phyloP scores from a whole-genome alignment of 2,888 invertebrate genomes.

The Drosophila trichaetosa region DNA sequence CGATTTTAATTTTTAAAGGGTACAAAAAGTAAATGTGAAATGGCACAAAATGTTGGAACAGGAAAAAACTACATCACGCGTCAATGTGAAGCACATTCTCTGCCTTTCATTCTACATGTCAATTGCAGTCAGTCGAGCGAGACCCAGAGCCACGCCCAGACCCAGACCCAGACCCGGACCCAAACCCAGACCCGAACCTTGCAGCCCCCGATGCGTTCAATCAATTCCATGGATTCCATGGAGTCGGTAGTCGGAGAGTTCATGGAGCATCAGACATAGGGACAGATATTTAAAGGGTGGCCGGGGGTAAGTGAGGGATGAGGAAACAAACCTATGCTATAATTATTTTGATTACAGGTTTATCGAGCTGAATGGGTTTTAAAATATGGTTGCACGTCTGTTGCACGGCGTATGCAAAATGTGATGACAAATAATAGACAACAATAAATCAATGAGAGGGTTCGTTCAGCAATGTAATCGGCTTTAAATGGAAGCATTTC shows the following conservation, averaged over 20 bases:
- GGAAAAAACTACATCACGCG: slow-evolving; percentile 9
- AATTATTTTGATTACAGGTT: background rate
- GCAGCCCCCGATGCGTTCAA: slow-evolving; percentile 9
- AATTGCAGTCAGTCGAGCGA: slow-evolving; percentile 39
- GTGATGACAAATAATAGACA: background rate
- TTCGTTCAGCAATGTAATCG: background rate
- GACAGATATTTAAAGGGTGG: no score
- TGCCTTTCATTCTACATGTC: slow-evolving; percentile 50
- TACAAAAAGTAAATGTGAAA: background rate
- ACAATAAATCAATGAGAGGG: background rate
- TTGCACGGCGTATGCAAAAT: background rate
- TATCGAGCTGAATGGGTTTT: background rate
- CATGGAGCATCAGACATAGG: background rate
- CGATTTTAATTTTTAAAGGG: background rate
- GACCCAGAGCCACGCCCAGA: background rate
- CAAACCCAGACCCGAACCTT: background rate
- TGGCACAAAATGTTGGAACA: background rate
- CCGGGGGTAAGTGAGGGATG: no score
- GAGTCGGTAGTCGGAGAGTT: background rate
- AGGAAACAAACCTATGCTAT: background rate
- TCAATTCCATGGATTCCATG: background rate
- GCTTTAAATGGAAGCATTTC: background rate
- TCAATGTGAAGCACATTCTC: slow-evolving; percentile 23
- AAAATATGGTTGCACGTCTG: background rate
- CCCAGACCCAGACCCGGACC: background rate